phyloP scores from a whole-genome alignment of 2,113 vertebrate genomes.

The Rhizomys pruinosus region DNA sequence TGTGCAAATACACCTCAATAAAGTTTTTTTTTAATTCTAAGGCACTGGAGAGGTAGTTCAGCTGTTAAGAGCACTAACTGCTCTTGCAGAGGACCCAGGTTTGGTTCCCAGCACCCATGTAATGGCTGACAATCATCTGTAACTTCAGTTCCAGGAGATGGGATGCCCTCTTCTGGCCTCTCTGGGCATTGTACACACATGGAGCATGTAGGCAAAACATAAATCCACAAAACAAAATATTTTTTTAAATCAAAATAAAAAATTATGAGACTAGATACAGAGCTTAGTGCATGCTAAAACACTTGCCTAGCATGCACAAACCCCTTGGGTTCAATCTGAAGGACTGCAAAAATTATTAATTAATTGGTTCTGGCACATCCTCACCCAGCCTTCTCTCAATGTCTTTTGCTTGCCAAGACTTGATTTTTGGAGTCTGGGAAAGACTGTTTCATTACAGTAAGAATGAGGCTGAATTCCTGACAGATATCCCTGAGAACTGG shows the following conservation, averaged over 20 bases:
- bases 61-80: no score
- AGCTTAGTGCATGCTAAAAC: not conserved
- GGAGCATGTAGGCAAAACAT: no score
- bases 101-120: no score
- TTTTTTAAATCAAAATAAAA: not conserved
- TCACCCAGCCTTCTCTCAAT: not conserved
- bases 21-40: not conserved
- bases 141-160: no score
- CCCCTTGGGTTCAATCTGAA: not conserved
- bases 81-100: no score
- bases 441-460: not conserved
- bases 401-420: not conserved
- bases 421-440: not conserved
- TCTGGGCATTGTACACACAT: no score
- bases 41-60: no score
- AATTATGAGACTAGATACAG: not conserved
- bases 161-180: no score
- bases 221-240: no score
- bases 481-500: not conserved
- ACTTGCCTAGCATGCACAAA: not conserved
- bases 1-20: not conserved
- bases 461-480: not conserved
- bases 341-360: not conserved
- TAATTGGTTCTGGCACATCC: not conserved
- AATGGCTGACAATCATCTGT: no score